Conservation (phyloP, 2,888 invertebrate species). For the Prenolepis imparis region DNA sequence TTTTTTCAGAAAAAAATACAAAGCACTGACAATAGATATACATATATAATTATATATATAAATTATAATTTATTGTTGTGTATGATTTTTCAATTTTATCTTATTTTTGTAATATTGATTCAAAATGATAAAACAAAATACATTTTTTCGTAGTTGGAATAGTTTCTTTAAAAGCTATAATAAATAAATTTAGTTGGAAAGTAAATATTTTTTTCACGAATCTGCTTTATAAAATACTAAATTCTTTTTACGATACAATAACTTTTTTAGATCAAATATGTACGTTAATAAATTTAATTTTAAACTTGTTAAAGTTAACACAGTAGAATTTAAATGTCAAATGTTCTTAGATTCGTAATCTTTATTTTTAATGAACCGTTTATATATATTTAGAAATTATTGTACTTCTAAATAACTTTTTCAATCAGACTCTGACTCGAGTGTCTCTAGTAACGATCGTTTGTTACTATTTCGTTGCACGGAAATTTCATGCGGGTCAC, state of each 20-base stretch:
- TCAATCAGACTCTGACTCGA: constrained; percentile 40
- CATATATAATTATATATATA: no score
- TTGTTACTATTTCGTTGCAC: constrained; percentile 24
- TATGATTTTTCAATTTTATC: neutral
- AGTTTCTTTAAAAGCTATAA: neutral
- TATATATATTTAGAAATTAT: constrained; percentile 4
- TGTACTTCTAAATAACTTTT: constrained; percentile 18
- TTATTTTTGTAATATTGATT: neutral
- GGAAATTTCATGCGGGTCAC: constrained; percentile 39
- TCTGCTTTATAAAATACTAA: neutral
- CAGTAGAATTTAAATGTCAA: neutral
- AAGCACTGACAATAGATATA: neutral
- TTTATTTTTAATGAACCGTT: neutral
- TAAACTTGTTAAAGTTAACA: neutral
- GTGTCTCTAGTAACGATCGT: constrained; percentile 29
- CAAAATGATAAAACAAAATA: neutral
- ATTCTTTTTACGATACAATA: neutral
- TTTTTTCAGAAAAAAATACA: neutral
- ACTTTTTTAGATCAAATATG: neutral
- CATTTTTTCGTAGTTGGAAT: neutral
- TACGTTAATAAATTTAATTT: neutral
- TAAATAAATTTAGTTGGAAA: neutral
- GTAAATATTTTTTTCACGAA: constrained; percentile 5
- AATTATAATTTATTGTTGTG: neutral
- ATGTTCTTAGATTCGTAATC: neutral